phyloP scores from a whole-genome alignment of 1,140 invertebrate genomes.

The Episyrphus balteatus region DNA sequence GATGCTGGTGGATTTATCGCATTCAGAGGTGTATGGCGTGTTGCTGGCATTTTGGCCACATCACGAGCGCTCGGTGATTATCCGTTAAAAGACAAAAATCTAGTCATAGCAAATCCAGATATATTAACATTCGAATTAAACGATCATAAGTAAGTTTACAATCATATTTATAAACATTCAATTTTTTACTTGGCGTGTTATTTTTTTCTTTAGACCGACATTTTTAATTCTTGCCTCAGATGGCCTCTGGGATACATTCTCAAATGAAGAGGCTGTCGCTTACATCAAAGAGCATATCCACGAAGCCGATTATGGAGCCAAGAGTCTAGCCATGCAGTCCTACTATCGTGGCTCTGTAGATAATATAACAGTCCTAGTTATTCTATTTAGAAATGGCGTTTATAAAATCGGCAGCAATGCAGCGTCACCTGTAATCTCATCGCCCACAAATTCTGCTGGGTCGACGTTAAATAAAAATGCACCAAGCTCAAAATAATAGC shows the following conservation, averaged over 20 bases:
- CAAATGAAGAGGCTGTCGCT: slow-evolving; percentile 85
- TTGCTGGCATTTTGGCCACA: slow-evolving; percentile 90
- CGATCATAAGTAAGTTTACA: slow-evolving; percentile 50
- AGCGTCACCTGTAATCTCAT: not conserved
- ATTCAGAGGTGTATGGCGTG: slow-evolving; percentile 93
- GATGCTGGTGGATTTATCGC: slow-evolving; percentile 88
- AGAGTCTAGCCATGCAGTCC: slow-evolving; percentile 80
- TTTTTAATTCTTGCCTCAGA: slow-evolving; percentile 90
- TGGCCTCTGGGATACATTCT: slow-evolving; percentile 92
- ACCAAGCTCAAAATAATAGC: no score
- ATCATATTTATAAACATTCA: not conserved
- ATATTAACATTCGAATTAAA: slow-evolving; percentile 84
- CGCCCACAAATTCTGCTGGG: no score
- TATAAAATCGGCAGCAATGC: slow-evolving; percentile 19
- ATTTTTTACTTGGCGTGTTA: no score
- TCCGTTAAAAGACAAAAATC: slow-evolving; percentile 84
- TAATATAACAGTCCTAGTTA: slow-evolving; percentile 90
- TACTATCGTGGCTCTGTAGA: slow-evolving; percentile 85
- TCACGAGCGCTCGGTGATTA: slow-evolving; percentile 91
- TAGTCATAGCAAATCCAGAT: slow-evolving; percentile 91
- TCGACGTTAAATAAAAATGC: no score
- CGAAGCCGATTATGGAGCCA: slow-evolving; percentile 79
- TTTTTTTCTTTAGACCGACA: slow-evolving; percentile 44
- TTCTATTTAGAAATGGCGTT: slow-evolving; percentile 62
- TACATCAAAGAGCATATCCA: slow-evolving; percentile 72